These are phyloP conservation scores for Microctonus aethiopoides DNA, from an alignment of 2,888 invertebrate genomes.

Conservation along the genomic window DNA sequence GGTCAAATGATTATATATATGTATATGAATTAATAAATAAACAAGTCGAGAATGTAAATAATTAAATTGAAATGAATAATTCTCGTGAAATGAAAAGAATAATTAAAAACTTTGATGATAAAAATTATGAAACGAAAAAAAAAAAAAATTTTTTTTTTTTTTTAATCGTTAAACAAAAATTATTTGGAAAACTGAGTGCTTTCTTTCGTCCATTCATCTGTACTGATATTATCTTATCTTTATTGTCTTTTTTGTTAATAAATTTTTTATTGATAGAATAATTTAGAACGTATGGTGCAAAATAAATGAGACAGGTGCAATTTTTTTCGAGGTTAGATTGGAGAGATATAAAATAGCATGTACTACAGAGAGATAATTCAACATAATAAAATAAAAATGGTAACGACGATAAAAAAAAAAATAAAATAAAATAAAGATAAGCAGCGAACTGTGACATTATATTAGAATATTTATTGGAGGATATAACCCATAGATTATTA, in stretches of 20 bases:
- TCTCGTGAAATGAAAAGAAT: not conserved
- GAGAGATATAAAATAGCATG: not conserved
- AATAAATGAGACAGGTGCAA: constrained; percentile 16
- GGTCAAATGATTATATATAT: not conserved
- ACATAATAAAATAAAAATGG: constrained; percentile 40
- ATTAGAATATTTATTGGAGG: constrained; percentile 61
- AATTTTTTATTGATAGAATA: not conserved
- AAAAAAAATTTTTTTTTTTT: not conserved
- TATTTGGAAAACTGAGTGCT: not conserved
- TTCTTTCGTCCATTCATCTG: not conserved
- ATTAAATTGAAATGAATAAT: not conserved
- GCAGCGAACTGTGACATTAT: constrained; percentile 62
- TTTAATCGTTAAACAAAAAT: too few relatives aligned
- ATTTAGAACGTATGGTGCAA: constrained; percentile 11
- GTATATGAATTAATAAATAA: not conserved
- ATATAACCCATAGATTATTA: constrained; percentile 59
- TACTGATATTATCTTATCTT: not conserved
- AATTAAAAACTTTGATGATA: not conserved
- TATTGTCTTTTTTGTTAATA: not conserved
- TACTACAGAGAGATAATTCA: constrained; percentile 34
- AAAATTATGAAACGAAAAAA: not conserved
- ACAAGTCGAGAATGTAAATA: not conserved
- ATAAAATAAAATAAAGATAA: constrained; percentile 42
- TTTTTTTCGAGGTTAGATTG: not conserved
- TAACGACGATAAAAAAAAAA: not conserved